Conservation (phyloP, 2,888 invertebrate species). For the Drosophila nr. perissopoda region DNA sequence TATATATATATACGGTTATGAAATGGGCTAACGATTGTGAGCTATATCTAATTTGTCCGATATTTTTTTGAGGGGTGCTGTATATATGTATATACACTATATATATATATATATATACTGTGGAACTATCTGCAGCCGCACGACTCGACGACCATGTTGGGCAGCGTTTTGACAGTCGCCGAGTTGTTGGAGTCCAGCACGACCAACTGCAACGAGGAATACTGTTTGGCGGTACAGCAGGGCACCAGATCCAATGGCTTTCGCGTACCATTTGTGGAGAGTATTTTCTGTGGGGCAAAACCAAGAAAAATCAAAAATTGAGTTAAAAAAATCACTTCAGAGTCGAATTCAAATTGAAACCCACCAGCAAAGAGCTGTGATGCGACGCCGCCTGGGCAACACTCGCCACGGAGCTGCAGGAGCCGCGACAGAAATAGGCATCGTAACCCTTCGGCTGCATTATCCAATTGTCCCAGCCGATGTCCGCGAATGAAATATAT, state of each 20-base stretch:
- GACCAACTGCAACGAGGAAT: slow-evolving; percentile 91
- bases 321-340: background rate
- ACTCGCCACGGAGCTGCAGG: slow-evolving; percentile 90
- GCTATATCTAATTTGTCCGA: slow-evolving; percentile 69
- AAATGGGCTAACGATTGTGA: slow-evolving; percentile 10
- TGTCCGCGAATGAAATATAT: slow-evolving; percentile 92
- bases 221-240: slow-evolving; percentile 94
- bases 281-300: slow-evolving; percentile 88
- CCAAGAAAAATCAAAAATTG: slow-evolving; percentile 19
- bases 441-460: slow-evolving; percentile 93
- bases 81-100: slow-evolving; percentile 9
- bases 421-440: slow-evolving; percentile 94
- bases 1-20: slow-evolving; percentile 11
- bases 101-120: slow-evolving; percentile 26
- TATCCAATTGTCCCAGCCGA: slow-evolving; percentile 96
- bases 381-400: slow-evolving; percentile 88
- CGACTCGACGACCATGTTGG: slow-evolving; percentile 96
- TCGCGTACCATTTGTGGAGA: slow-evolving; percentile 85
- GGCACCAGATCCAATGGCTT: slow-evolving; percentile 90
- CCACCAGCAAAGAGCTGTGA: slow-evolving; percentile 91
- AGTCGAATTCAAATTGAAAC: slow-evolving; percentile 59
- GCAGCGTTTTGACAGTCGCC: slow-evolving; percentile 91
- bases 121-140: slow-evolving; percentile 92
- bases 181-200: slow-evolving; percentile 93
- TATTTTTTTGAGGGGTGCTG: slow-evolving; percentile 30